phyloP scores from a whole-genome alignment of 2,113 vertebrate genomes.

The Corythoichthys intestinalis region DNA sequence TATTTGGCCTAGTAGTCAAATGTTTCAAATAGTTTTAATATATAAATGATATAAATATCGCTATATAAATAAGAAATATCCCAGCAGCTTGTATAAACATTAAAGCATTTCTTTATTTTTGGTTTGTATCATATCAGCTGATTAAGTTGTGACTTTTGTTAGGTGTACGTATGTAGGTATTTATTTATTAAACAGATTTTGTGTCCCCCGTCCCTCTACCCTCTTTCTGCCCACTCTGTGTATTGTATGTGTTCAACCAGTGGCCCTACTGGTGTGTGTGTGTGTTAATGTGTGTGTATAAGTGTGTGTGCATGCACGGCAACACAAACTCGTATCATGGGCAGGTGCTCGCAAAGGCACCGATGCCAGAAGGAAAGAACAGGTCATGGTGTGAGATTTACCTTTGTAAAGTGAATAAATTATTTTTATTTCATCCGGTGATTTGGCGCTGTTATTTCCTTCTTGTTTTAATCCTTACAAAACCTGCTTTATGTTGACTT shows the following conservation, averaged over 20 bases:
- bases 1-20: constrained; percentile 86
- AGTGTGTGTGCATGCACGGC: constrained; percentile 27
- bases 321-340: constrained; percentile 65
- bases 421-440: constrained; percentile 76
- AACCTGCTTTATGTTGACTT: not conserved
- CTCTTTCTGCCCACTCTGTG: constrained; percentile 76
- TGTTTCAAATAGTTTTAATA: constrained; percentile 83
- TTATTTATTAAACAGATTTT: constrained; percentile 86
- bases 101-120: constrained; percentile 88
- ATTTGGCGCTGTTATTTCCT: constrained; percentile 36
- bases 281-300: constrained; percentile 21
- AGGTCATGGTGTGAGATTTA: constrained; percentile 81
- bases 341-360: constrained; percentile 64
- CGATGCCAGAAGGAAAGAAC: constrained; percentile 71
- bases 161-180: constrained; percentile 79
- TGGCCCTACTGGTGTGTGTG: constrained; percentile 40
- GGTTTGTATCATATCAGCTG: constrained; percentile 90
- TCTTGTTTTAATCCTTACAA: not conserved
- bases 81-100: constrained; percentile 94
- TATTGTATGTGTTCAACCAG: constrained; percentile 65
- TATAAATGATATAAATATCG: constrained; percentile 77
- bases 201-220: constrained; percentile 75
- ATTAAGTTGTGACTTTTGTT: constrained; percentile 85
- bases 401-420: constrained; percentile 90
- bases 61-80: constrained; percentile 72